phyloP scores from a whole-genome alignment of 2,797 vertebrate genomes.

The Gobionotothen gibberifrons region DNA sequence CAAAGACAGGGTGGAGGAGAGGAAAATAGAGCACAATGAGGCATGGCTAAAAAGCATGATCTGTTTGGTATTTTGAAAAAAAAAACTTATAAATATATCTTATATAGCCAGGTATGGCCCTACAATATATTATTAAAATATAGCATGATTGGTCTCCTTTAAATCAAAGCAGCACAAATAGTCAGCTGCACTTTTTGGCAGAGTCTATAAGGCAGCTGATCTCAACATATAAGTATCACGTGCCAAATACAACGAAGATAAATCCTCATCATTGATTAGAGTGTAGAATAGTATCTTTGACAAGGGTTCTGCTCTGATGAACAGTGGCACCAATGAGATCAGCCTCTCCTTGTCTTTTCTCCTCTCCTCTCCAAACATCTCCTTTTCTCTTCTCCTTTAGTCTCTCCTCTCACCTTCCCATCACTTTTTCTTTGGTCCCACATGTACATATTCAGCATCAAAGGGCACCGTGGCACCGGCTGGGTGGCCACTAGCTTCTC shows the following conservation, averaged over 20 bases:
- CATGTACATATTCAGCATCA: conserved; percentile 73
- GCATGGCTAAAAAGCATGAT: too few species aligned
- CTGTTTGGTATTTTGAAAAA: too few species aligned
- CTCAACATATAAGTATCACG: not conserved
- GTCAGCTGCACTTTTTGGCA: too few species aligned
- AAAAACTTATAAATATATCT: too few species aligned
- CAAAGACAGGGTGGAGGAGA: too few species aligned
- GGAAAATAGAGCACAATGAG: too few species aligned
- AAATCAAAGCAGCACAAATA: not conserved
- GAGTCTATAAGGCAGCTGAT: not conserved
- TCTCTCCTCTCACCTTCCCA: conserved; percentile 32
- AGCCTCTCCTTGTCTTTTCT: too few species aligned
- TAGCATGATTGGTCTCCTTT: too few species aligned
- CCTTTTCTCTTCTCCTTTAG: not conserved
- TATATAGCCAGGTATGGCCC: too few species aligned
- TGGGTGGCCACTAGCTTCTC: conserved; percentile 85
- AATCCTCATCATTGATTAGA: not conserved
- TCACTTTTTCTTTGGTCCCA: conserved; percentile 63
- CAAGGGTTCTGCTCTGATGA: not conserved
- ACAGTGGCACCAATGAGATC: not conserved
- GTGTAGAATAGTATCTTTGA: not conserved
- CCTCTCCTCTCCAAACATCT: not conserved
- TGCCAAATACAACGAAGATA: not conserved
- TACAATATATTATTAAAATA: too few species aligned
- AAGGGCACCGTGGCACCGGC: conserved; percentile 82